Evolutionary conservation across 2,113 vertebrate genomes (phyloP).

Genomic region (Scomber scombrus): DNA sequence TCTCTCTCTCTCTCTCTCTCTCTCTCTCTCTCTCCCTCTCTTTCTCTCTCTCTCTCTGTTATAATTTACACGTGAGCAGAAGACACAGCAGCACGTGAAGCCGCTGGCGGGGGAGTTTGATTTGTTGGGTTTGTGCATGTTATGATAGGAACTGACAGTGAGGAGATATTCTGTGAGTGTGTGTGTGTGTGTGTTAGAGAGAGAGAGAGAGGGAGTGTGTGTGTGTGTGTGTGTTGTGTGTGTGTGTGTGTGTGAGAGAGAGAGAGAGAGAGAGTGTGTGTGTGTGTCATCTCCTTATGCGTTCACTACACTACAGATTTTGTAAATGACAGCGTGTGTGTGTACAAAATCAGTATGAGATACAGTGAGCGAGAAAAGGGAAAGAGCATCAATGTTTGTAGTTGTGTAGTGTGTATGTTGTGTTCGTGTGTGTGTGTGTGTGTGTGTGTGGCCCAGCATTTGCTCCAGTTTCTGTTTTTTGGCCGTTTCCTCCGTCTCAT

Average conservation of each 20-base stretch:
- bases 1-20: no score
- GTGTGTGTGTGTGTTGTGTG: no score
- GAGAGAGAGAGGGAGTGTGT: no score
- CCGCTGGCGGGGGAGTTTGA: neutral
- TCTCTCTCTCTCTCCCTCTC: no score
- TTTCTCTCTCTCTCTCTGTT: no score
- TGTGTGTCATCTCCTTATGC: neutral
- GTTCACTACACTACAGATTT: neutral
- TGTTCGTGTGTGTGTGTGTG: conserved; percentile 28
- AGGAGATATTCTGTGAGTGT: neutral
- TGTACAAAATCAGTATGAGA: neutral
- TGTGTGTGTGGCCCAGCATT: conserved; percentile 32
- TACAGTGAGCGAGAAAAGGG: neutral
- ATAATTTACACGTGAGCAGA: conserved; percentile 28
- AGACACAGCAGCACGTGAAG: conserved; percentile 46
- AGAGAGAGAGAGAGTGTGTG: no score
- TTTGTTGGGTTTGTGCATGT: neutral
- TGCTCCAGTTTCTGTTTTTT: conserved; percentile 55
- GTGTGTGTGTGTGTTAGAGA: neutral
- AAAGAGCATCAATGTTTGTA: conserved; percentile 12
- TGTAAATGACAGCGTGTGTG: neutral
- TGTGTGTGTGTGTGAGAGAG: no score
- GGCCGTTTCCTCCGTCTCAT: neutral
- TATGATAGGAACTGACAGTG: conserved; percentile 14
- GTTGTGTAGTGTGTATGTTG: neutral